Evolutionary conservation across 2,888 invertebrate genomes (phyloP), one percentile per base, ranked within the genome.

Genomic region (Leucophora obtusa): DNA sequence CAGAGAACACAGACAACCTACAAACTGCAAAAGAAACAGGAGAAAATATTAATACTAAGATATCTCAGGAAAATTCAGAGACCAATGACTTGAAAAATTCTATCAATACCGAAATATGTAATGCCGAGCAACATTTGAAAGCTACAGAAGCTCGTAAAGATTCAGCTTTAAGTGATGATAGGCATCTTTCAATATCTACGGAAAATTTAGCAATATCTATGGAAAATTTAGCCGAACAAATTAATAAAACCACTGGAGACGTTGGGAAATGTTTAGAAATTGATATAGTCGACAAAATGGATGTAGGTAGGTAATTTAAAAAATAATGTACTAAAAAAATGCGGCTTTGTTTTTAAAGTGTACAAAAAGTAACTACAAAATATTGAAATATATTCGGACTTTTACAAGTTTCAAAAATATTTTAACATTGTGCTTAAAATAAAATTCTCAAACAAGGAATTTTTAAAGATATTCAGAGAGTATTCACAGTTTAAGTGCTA

Each of bases 301-400:
- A 70, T 58, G 58, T 50, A 63, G 35, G 75, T 75, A 24, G 1
- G 62, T 28, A 28, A 28, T 28, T 28, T 28, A 6, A 28, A 28
- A 28, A 28, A 28, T 28, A 6, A 6, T 28, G 7, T 6, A 24
- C 2, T 24, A 3, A 24, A 24, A 24, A 24, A 3, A 5, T 24
- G 2, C 24, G 24, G 2, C 5, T 35, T 35, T 35, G 8, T 38
- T 11, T 38, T 38, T 1, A 28, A 28, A 28, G 28, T 28, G 28
- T 28, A 24, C 24, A 24, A 24, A 24, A 24, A 24, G 5, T 3
- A 3, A 24, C 2, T 5, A 2, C 2, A 24, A 24, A 24, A 24
- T 24, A 24, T n/a, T n/a, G n/a, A n/a, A n/a, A n/a, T n/a, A n/a
- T n/a, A n/a, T n/a, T n/a, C n/a, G n/a, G n/a, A n/a, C n/a, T n/a